Conservation (phyloP, 2,797 vertebrate species). For the Phalloptychus januarius region DNA sequence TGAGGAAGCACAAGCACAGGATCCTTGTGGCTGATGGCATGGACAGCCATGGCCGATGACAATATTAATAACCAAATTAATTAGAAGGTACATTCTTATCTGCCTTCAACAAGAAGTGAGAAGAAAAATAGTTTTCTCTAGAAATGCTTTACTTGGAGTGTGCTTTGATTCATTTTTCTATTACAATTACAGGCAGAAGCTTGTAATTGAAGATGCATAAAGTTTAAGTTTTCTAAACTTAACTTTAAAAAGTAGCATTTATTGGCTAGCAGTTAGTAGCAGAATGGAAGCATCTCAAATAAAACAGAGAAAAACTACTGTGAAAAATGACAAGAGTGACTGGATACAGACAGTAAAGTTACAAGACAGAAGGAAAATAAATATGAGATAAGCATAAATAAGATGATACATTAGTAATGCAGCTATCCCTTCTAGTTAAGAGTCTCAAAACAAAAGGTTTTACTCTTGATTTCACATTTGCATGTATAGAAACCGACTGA, state of each 20-base stretch:
- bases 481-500: too few relatives aligned
- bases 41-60: constrained; percentile 5
- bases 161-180: neutral
- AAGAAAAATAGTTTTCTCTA: neutral
- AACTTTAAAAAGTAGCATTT: neutral
- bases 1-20: constrained; percentile 42
- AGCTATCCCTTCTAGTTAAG: too few relatives aligned
- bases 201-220: too few relatives aligned
- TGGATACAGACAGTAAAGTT: too few relatives aligned
- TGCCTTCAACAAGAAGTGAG: neutral
- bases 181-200: neutral
- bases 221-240: too few relatives aligned
- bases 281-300: neutral
- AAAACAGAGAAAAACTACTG: too few relatives aligned
- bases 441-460: too few relatives aligned
- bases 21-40: constrained; percentile 5
- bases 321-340: too few relatives aligned
- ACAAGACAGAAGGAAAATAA: too few relatives aligned
- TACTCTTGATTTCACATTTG: too few relatives aligned
- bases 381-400: too few relatives aligned
- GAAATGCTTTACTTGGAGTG: neutral
- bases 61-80: constrained; percentile 1
- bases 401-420: too few relatives aligned
- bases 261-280: neutral
- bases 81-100: neutral